These are phyloP conservation scores for Sphaerophoria rueppellii DNA, from an alignment of 2,888 invertebrate species.

Conservation along the genomic window DNA sequence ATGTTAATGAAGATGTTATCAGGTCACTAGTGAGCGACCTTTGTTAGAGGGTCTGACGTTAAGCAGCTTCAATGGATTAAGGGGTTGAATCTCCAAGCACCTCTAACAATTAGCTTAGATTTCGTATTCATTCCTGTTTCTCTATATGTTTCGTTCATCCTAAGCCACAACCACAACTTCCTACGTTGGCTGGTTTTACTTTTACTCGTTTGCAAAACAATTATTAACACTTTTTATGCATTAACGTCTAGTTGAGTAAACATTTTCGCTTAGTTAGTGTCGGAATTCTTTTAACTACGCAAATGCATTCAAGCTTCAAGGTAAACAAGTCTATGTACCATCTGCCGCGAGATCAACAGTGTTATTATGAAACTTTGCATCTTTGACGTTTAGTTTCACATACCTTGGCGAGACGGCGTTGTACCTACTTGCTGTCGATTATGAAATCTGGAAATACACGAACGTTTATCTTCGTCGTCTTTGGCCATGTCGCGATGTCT, in stretches of 20 bases:
- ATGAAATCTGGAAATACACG: conserved; percentile 45
- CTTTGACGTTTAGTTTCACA: conserved; percentile 28
- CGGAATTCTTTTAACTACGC: conserved; percentile 20
- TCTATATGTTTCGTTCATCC: too few relatives aligned
- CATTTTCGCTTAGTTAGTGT: conserved; percentile 32
- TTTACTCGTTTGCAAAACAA: background rate
- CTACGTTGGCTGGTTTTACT: background rate
- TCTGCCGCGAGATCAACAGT: conserved; percentile 43
- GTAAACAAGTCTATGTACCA: conserved; percentile 60
- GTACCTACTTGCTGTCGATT: conserved; percentile 13
- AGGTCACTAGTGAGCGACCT: too few relatives aligned
- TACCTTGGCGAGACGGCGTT: conserved; percentile 1
- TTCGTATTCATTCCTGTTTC: too few relatives aligned
- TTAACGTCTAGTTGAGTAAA: conserved; percentile 11
- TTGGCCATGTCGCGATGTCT: background rate
- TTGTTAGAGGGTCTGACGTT: too few relatives aligned
- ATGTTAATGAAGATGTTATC: too few relatives aligned
- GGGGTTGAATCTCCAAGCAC: too few relatives aligned
- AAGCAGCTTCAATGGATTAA: too few relatives aligned
- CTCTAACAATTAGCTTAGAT: too few relatives aligned
- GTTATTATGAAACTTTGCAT: conserved; percentile 50
- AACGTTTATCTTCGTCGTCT: background rate
- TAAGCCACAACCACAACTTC: too few relatives aligned
- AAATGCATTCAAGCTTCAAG: conserved; percentile 56
- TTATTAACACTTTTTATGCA: conserved; percentile 20